Evolutionary conservation across 2,113 vertebrate species (phyloP).

Genomic region (Sinocyclocheilus maitianheensis): DNA sequence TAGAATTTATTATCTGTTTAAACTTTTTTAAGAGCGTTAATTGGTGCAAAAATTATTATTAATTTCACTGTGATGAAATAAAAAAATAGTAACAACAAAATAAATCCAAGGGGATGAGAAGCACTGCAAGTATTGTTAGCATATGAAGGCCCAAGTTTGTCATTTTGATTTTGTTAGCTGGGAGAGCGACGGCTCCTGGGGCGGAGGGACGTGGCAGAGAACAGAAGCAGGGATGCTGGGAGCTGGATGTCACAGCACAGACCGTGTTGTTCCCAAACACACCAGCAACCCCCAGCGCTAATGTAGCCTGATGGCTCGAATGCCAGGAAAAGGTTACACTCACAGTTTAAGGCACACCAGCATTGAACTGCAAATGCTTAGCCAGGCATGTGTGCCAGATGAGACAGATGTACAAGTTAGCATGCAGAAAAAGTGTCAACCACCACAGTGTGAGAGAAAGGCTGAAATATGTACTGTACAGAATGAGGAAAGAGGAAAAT

Average conservation of each 20-base stretch:
- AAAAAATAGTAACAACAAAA: too few species aligned
- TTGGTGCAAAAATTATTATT: too few species aligned
- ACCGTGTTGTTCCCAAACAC: slow-evolving; percentile 34
- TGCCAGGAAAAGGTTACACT: slow-evolving; percentile 59
- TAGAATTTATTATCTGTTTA: too few species aligned
- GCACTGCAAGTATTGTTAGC: not conserved
- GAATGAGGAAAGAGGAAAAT: not conserved
- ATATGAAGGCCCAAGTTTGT: slow-evolving; percentile 42
- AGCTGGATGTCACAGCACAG: slow-evolving; percentile 32
- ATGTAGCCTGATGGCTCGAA: slow-evolving; percentile 51
- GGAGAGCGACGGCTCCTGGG: slow-evolving; percentile 40
- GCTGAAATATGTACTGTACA: not conserved
- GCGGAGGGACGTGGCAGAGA: not conserved
- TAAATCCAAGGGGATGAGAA: too few species aligned
- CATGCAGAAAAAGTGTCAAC: slow-evolving; percentile 50
- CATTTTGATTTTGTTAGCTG: slow-evolving; percentile 49
- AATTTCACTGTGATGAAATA: too few species aligned
- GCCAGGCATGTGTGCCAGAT: slow-evolving; percentile 56
- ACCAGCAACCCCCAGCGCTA: slow-evolving; percentile 34
- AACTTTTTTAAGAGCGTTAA: too few species aligned
- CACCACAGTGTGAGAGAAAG: slow-evolving; percentile 27
- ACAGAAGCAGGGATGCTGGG: slow-evolving; percentile 1
- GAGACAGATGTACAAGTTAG: slow-evolving; percentile 54
- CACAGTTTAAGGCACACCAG: slow-evolving; percentile 55
- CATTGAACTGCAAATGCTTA: slow-evolving; percentile 54